Evolutionary conservation across 2,113 vertebrate genomes (phyloP).

Genomic region (Microcebus griseorufus): DNA sequence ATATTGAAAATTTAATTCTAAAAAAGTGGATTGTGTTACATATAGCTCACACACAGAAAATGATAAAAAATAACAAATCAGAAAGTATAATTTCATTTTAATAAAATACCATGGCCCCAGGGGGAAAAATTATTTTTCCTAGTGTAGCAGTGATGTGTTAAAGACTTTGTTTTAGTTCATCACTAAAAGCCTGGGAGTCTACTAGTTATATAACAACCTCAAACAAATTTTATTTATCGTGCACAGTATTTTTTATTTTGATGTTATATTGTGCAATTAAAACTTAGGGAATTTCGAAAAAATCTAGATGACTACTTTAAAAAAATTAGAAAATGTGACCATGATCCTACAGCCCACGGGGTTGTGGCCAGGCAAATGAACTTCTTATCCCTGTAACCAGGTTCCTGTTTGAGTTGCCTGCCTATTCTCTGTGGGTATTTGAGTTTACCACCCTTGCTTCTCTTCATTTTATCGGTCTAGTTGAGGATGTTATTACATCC

Average conservation of each 20-base stretch:
- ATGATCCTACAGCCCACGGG: not conserved
- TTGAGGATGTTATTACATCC: not conserved
- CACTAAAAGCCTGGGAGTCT: not conserved
- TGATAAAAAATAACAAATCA: too few relatives aligned
- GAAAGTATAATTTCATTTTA: too few relatives aligned
- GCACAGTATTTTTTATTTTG: not conserved
- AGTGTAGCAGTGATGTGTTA: too few relatives aligned
- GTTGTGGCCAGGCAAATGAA: not conserved
- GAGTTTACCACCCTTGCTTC: not conserved
- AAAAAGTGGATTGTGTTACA: too few relatives aligned
- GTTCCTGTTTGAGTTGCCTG: not conserved
- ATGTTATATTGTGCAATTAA: not conserved
- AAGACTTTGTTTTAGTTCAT: not conserved
- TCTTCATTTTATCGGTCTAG: not conserved
- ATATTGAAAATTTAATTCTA: too few relatives aligned
- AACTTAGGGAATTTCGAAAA: not conserved
- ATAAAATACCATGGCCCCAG: too few relatives aligned
- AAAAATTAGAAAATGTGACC: not conserved
- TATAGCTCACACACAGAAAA: too few relatives aligned
- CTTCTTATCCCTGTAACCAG: too few relatives aligned
- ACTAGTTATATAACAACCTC: not conserved
- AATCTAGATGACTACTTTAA: not conserved
- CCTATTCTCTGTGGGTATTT: fast-evolving
- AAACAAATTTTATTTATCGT: not conserved
- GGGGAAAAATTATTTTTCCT: too few relatives aligned